Base-by-base conservation (phyloP, 2,888 invertebrate genomes). In the Bellardia bayeri region DNA sequence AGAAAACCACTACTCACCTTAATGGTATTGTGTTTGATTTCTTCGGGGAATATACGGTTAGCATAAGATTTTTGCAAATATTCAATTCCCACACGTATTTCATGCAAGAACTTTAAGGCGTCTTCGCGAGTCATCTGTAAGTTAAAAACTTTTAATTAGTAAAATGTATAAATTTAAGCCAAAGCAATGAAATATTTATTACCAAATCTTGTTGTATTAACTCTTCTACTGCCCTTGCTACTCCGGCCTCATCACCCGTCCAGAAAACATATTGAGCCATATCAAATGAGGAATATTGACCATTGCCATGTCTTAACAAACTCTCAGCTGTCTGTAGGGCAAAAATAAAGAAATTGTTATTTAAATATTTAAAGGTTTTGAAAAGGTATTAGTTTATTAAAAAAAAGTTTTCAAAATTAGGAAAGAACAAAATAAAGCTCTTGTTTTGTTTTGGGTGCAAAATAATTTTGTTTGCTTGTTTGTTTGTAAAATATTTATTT, bases 211-310 rank as follows among this genome's bases (percentile, higher is more conserved):
- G 96, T 90, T 96, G 96, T 23, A 97, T 94, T 90, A 97, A 96
- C 89, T 97, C 97, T 91, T 97, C 96, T 33, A 97, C 96, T 13
- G 97, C 96, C 7, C 95, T 93, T 0, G 97, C 96, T 1, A 97
- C 97, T 7, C 97, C 96, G 75, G 95, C 95, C 91, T 97, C 97
- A 91, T 97, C 97, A 0, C 97, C 97, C 0, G 97, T 97, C 96
- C 96, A 97, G 92, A 96, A 97, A 3, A 97, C 96, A 90, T 97
- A 97, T 91, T 97, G 96, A 0, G 97, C 97, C 96, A 97, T 96
- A 90, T 97, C 97, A 76, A 96, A 94, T 0, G 97, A 96, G 0
- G 96, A 96, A 91, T 97, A 97, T 90, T 96, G 96, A 3, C 96
- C 95, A 74, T 95, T 96, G 8, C 94, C 92, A 90, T 95, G 95